phyloP scores from a whole-genome alignment of 2,797 vertebrate species.

The Manis crassicaudata region DNA sequence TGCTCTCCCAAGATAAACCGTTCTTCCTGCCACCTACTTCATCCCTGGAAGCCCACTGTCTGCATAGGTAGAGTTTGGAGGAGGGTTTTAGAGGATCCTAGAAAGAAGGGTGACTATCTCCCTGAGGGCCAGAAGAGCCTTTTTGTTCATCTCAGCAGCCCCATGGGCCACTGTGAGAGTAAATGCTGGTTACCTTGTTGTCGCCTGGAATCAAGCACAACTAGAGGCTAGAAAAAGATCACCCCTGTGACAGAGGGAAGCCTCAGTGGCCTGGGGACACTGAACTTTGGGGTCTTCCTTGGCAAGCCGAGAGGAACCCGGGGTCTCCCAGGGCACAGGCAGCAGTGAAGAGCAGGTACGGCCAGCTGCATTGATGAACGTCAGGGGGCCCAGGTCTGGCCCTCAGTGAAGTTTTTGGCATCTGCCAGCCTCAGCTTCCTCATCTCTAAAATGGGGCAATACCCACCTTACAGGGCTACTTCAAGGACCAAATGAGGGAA shows the following conservation, averaged over 20 bases:
- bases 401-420: neutral
- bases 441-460: neutral
- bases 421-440: neutral
- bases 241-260: neutral
- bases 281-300: neutral
- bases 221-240: neutral
- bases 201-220: neutral
- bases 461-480: neutral
- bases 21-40: neutral
- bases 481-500: neutral
- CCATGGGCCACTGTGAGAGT: neutral
- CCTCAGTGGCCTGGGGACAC: no score
- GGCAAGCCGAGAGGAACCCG: neutral
- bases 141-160: neutral
- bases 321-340: accelerated
- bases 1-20: neutral
- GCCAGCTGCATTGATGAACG: no score
- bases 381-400: neutral
- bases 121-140: neutral
- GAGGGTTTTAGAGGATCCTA: neutral
- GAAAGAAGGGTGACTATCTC: neutral
- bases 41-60: neutral
- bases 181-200: neutral
- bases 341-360: no score
- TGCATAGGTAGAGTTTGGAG: neutral